Conservation (phyloP, 2,113 vertebrate genomes). For the Limanda limanda region DNA sequence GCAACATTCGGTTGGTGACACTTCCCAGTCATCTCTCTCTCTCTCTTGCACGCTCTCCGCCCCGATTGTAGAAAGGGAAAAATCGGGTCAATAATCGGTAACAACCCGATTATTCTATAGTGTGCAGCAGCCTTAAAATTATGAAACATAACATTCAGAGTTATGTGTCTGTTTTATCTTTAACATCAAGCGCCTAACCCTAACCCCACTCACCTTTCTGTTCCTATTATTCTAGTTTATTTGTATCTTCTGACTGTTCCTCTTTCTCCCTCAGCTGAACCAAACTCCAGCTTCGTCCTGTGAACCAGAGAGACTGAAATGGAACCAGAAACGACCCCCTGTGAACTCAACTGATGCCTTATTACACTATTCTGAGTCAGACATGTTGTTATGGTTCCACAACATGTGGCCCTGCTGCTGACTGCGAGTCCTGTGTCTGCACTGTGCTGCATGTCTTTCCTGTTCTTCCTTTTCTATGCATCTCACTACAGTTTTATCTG, state of each 20-base stretch:
- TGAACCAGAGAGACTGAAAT: conserved; percentile 8
- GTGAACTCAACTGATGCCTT: background rate
- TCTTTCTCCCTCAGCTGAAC: conserved; percentile 7
- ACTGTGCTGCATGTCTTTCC: conserved; percentile 33
- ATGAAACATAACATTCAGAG: too few relatives aligned
- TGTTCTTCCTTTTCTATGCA: conserved; percentile 12
- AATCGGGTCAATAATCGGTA: too few relatives aligned
- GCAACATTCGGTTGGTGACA: too few relatives aligned
- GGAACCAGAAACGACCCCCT: background rate
- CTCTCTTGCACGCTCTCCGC: too few relatives aligned
- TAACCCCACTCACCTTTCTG: background rate
- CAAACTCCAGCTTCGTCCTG: conserved; percentile 1
- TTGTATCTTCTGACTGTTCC: background rate
- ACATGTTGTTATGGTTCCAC: conserved; percentile 5
- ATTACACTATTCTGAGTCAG: background rate
- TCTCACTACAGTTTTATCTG: conserved; percentile 4
- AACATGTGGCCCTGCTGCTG: conserved; percentile 15
- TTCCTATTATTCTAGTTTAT: background rate
- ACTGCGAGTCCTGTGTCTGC: background rate
- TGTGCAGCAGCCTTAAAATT: too few relatives aligned
- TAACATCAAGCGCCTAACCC: too few relatives aligned
- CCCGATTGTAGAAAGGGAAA: too few relatives aligned
- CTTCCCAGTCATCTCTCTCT: too few relatives aligned
- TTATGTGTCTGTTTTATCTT: too few relatives aligned
- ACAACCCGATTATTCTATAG: too few relatives aligned